These are phyloP conservation scores for Cinclus cinclus DNA, from an alignment of 2,113 vertebrate species.

Conservation along the genomic window DNA sequence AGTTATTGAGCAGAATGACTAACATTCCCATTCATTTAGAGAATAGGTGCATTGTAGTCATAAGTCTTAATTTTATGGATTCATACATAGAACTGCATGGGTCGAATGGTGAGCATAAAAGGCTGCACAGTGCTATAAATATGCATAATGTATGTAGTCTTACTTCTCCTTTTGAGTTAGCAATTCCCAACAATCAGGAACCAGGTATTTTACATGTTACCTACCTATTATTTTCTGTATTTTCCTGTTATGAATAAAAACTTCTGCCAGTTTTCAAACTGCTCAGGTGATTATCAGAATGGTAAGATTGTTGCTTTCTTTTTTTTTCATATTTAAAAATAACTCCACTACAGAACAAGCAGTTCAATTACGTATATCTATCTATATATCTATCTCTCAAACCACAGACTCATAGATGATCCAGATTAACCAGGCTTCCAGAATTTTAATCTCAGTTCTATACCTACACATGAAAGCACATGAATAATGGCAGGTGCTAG, in stretches of 20 bases:
- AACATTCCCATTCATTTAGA: neutral
- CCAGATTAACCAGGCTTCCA: neutral
- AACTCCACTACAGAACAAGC: neutral
- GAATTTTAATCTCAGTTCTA: neutral
- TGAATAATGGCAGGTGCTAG: neutral
- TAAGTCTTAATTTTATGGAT: neutral
- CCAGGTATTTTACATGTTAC: neutral
- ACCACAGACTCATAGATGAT: neutral
- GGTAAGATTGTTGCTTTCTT: neutral
- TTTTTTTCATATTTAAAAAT: neutral
- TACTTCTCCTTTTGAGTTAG: neutral
- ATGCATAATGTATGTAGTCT: neutral
- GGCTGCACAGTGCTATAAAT: neutral
- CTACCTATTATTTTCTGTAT: neutral
- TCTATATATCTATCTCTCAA: neutral
- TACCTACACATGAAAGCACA: neutral
- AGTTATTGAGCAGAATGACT: neutral
- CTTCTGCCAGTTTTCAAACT: neutral
- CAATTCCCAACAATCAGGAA: neutral
- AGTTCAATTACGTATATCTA: neutral
- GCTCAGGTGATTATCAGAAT: neutral
- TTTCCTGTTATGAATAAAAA: neutral
- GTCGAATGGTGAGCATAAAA: neutral
- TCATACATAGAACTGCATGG: neutral
- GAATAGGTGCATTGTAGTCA: neutral